Evolutionary conservation across 2,113 vertebrate genomes (phyloP).

Genomic region (Tetraodon nigroviridis): DNA sequence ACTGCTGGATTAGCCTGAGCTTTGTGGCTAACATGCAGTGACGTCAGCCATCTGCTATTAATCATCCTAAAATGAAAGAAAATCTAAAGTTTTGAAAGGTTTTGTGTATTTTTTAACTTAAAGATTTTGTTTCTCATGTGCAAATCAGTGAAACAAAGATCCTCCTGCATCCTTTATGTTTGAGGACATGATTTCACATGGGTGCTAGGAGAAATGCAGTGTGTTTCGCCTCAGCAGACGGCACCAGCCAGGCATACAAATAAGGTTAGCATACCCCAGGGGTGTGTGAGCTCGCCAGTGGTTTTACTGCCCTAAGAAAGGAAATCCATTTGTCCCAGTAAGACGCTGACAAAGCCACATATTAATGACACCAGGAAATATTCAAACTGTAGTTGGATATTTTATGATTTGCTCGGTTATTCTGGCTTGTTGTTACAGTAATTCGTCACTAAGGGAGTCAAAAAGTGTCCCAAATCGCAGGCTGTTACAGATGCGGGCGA

Average conservation of each 20-base stretch:
- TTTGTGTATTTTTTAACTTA: too few relatives aligned
- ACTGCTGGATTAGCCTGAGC: neutral
- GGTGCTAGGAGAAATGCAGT: constrained; percentile 12
- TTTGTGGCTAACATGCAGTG: neutral
- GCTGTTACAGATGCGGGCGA: too few relatives aligned
- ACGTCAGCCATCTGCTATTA: neutral
- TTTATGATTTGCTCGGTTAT: constrained; percentile 28
- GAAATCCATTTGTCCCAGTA: constrained; percentile 38
- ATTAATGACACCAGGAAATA: constrained; percentile 18
- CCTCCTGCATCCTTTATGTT: too few relatives aligned
- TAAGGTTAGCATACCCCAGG: constrained; percentile 40
- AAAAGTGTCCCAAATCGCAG: too few relatives aligned
- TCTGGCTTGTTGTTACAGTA: neutral
- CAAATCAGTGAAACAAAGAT: too few relatives aligned
- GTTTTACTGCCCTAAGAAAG: constrained; percentile 43
- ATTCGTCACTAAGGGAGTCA: too few relatives aligned
- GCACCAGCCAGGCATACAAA: constrained; percentile 46
- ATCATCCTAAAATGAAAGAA: too few relatives aligned
- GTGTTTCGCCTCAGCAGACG: constrained; percentile 30
- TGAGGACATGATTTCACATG: neutral
- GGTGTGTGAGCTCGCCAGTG: constrained; percentile 31
- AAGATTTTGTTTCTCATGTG: too few relatives aligned
- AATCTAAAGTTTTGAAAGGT: too few relatives aligned
- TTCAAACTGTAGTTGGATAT: constrained; percentile 7
- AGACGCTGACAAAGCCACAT: constrained; percentile 23